Conservation (phyloP, 2,888 invertebrate genomes). For the Lasiommata megera region DNA sequence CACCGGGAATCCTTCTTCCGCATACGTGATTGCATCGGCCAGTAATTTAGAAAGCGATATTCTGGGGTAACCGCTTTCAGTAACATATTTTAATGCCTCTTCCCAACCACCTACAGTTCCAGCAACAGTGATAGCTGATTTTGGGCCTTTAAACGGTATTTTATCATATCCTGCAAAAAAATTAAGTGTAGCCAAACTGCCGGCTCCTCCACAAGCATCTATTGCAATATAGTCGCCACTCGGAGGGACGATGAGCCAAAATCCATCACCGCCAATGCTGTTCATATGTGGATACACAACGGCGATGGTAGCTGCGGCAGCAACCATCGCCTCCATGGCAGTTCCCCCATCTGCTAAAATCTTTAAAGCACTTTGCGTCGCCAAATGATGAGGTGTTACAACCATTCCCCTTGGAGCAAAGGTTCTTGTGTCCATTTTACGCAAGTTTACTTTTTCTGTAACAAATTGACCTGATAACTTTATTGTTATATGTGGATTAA, state of each 20-base stretch:
- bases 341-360: constrained; percentile 66
- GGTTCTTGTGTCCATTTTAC: constrained; percentile 48
- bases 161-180: constrained; percentile 48
- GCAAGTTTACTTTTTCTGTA: neutral
- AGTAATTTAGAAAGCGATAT: constrained; percentile 52
- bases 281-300: constrained; percentile 74
- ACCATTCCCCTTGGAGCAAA: constrained; percentile 61
- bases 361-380: constrained; percentile 62
- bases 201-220: constrained; percentile 66
- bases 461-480: too few species aligned
- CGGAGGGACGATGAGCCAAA: constrained; percentile 70
- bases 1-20: constrained; percentile 61
- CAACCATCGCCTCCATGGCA: constrained; percentile 68
- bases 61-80: constrained; percentile 60
- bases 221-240: constrained; percentile 60
- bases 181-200: constrained; percentile 55
- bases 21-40: constrained; percentile 63
- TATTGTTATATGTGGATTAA: too few species aligned
- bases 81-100: constrained; percentile 61
- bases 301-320: constrained; percentile 67
- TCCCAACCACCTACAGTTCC: constrained; percentile 71
- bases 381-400: constrained; percentile 70
- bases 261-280: constrained; percentile 66
- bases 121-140: constrained; percentile 63
- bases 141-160: constrained; percentile 59